Base-by-base conservation (phyloP, 1,140 invertebrate species). In the Drosophila cardini region DNA sequence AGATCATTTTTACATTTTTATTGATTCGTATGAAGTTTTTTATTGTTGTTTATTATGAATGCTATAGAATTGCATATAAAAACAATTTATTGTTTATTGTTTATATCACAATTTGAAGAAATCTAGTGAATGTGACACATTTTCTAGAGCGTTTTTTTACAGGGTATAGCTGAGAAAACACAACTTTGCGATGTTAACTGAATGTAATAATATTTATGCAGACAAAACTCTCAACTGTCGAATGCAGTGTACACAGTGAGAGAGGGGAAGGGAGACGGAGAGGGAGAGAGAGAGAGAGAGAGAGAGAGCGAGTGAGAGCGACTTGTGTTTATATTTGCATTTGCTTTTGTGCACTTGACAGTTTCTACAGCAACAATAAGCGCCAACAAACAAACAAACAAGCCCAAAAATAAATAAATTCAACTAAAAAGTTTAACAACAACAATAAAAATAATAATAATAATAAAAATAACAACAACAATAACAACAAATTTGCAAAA, bases 291-390 rank as follows among this genome's bases (percentile, higher is more conserved):
- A 26, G 21, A 42, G 13, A 55, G 30, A 30, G 21, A 13, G 1
- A 38, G 1, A 10, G 9, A 26, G 4, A 53, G 11, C 15, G 32
- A 52, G 21, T 64, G 30, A 30, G 21, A 53, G 46, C 55, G 48
- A 34, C 57, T 45, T 62, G 56, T 71, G 50, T 71, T 48, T 63
- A 56, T 40, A 30, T 56, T 52, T 55, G 21, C 48, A 13, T 55
- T 55, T 16, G 68, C 68, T 38, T 53, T 76, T 72, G 67, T 80
- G 78, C 63, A 64, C 65, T 73, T 80, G 72, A 80, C 78, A 72
- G 78, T 76, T 72, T 21, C n/a, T 43, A 45, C 56, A 50, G 40
- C 52, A 65, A 30, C 10, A 21, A 48, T n/a, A 13, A 30, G 1
- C 8, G 8, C n/a, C 50, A 63, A 52, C 45, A 68, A 50, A 58